Conservation (phyloP, 2,888 invertebrate genomes). For the Apantesis nais region DNA sequence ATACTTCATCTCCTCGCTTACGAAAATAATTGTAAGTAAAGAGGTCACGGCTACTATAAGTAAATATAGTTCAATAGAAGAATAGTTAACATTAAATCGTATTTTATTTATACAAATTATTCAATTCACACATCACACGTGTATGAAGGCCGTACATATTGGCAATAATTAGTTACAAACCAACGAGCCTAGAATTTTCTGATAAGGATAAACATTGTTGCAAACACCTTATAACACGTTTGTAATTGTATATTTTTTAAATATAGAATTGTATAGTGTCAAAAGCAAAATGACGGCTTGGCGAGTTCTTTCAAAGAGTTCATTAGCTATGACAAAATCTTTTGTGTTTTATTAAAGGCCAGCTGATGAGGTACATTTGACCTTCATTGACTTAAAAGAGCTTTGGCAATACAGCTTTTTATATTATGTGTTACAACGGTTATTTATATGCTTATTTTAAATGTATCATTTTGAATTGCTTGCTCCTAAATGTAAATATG, state of each 20-base stretch:
- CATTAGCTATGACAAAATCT: slow-evolving; percentile 6
- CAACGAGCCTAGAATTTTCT: neutral
- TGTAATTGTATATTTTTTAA: neutral
- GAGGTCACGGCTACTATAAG: neutral
- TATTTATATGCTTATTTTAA: neutral
- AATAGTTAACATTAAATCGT: slow-evolving; percentile 3
- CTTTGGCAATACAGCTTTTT: slow-evolving; percentile 3
- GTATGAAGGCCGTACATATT: slow-evolving; percentile 2
- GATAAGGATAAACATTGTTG: slow-evolving; percentile 1
- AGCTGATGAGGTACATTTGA: slow-evolving; percentile 5
- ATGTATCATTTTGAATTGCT: too few relatives aligned
- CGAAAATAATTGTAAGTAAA: neutral
- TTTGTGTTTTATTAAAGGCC: slow-evolving; percentile 6
- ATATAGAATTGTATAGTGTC: slow-evolving; percentile 1
- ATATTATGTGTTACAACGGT: neutral
- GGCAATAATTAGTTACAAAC: slow-evolving; percentile 7
- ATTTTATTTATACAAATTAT: slow-evolving; percentile 7
- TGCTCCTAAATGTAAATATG: neutral
- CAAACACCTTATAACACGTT: neutral
- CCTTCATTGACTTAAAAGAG: neutral
- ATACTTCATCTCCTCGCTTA: neutral
- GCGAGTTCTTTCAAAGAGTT: neutral
- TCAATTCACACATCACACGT: slow-evolving; percentile 7
- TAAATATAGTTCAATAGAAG: slow-evolving; percentile 5
- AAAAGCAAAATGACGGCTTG: neutral